Percentiles rank a stretch among this genome's conserved stretches.
These are phyloP conservation scores for Daktulosphaira vitifoliae DNA, from an alignment of 1,140 invertebrate species.

Conservation along the genomic window DNA sequence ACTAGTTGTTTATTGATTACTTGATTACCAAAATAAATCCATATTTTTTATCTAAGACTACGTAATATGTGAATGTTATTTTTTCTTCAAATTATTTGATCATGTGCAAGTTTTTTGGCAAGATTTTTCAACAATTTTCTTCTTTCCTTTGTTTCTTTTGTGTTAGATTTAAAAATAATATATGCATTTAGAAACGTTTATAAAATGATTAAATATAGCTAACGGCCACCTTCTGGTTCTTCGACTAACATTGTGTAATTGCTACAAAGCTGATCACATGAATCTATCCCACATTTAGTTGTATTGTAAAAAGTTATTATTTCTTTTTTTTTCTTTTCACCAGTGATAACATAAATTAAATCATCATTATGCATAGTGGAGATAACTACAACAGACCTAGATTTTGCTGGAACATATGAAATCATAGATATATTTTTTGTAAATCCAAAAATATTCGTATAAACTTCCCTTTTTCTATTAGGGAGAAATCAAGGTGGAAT, in stretches of 20 bases:
- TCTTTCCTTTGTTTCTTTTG: neutral
- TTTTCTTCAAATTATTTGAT: constrained; percentile 7
- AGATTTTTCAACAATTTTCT: constrained; percentile 12
- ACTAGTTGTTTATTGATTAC: constrained; percentile 17
- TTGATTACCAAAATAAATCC: constrained; percentile 7
- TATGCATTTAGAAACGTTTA: neutral
- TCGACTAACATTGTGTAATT: constrained; percentile 25
- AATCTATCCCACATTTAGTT: constrained; percentile 46
- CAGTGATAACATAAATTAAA: no score
- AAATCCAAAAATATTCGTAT: no score
- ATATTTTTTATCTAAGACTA: constrained; percentile 22
- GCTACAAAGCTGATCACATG: constrained; percentile 41
- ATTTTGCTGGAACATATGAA: no score
- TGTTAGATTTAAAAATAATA: neutral
- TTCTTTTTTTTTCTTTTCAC: no score
- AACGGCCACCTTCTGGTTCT: constrained; percentile 40
- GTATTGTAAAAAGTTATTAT: constrained; percentile 43
- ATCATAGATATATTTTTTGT: no score
- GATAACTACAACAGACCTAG: no score
- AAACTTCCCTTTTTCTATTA: neutral
- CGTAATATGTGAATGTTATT: no score
- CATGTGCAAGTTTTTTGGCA: neutral
- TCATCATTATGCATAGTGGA: no score
- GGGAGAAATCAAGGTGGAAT: neutral
- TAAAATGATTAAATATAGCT: constrained; percentile 7